Base-by-base conservation (phyloP, 1,140 invertebrate species). In the Conus ventricosus region DNA sequence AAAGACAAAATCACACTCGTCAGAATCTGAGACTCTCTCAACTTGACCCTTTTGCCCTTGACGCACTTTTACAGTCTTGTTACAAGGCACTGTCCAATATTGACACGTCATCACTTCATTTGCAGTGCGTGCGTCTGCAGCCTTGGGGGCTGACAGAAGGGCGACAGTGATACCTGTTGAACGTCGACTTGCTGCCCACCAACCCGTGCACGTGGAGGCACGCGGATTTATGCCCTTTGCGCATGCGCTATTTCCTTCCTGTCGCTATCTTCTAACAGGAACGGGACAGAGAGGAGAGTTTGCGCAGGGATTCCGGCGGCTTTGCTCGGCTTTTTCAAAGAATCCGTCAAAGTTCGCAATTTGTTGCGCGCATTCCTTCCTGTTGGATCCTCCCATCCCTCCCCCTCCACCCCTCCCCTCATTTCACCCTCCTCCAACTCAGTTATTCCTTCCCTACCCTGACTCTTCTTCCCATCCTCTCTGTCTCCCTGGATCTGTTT, bases 151-250 rank as follows among this genome's bases (percentile, higher is more conserved):
- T 39, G 78, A 81, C 6, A 11, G 78, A 51, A 81, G 6, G 27
- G 10, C 39, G 78, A 81, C 27, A 17, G 27, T 81, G 20, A 51
- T 15, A 39, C 20, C 6, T 81, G 5, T 51, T 27, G 39, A 39
- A 81, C 57, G 57, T 60, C 57, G 57, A 55, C 81, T 3, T 55
- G 51, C 20, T 53, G 13, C 51, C n/a, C 15, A 78, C 76, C 8
- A 11, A 15, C 15, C 17, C n/a, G 15, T 23, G 82, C 82, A 63
- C 82, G 82, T 84, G 82, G 82, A 84, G 82, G 82, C 82, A 84
- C 57, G 82, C 82, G 55, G 82, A 39, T 13, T 39, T 15, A 6
- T 63, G 82, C 20, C 20, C 82, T 84, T 13, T 54, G 55, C 82
- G 57, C 82, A 67, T 67, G 82, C 82, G 82, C 54, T 55, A 4